Evolutionary conservation across 2,888 invertebrate genomes (phyloP).

Genomic region (Drosophila incognita): DNA sequence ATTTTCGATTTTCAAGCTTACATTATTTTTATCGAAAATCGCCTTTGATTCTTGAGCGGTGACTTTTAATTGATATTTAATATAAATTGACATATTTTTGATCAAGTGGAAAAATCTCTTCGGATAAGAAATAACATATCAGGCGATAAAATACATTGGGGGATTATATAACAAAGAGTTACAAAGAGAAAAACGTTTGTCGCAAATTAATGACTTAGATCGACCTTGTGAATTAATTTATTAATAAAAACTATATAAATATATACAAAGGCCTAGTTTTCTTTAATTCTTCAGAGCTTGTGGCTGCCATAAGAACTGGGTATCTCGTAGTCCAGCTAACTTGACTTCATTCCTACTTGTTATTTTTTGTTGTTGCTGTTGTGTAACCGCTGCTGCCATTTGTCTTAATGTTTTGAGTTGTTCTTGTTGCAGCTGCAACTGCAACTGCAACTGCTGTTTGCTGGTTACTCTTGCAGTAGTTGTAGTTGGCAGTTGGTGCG

Average conservation of each 20-base stretch:
- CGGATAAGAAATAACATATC: not conserved
- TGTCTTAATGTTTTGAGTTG: constrained; percentile 47
- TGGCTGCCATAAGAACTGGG: not conserved
- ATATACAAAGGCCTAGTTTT: not conserved
- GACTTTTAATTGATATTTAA: not conserved
- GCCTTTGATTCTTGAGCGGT: not conserved
- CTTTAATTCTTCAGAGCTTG: not conserved
- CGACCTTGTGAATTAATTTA: not conserved
- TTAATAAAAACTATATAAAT: not conserved
- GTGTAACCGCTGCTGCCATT: constrained; percentile 35
- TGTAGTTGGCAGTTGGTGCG: constrained; percentile 54
- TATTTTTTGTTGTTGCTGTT: constrained; percentile 13
- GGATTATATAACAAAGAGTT: not conserved
- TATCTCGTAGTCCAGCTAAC: not conserved
- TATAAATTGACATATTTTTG: not conserved
- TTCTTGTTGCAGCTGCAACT: constrained; percentile 19
- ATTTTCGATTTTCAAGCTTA: not conserved
- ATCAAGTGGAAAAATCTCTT: not conserved
- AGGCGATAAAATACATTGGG: not conserved
- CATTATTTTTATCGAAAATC: not conserved
- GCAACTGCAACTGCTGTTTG: constrained; percentile 18
- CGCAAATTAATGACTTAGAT: not conserved
- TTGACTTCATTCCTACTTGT: not conserved
- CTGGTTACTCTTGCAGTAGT: constrained; percentile 51
- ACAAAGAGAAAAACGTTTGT: not conserved